Evolutionary conservation across 2,113 vertebrate species (phyloP).

Genomic region (Oophaga pumilio): DNA sequence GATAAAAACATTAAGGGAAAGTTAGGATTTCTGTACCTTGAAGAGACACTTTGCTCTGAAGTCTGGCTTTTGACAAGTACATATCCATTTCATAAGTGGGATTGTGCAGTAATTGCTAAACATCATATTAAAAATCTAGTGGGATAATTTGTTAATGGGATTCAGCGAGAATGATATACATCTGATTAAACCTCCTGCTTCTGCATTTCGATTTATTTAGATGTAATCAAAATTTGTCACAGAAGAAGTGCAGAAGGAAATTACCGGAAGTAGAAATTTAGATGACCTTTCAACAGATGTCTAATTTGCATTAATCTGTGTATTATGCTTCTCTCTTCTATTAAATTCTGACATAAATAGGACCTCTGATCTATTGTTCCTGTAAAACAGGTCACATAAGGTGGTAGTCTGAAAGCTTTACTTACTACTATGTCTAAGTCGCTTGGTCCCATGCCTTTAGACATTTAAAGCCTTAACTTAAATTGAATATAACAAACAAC

Average conservation of each 20-base stretch:
- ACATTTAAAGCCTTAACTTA: neutral
- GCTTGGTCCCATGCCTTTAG: neutral
- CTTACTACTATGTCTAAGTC: neutral
- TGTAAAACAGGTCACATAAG: neutral
- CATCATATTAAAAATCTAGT: neutral
- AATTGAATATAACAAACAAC: neutral
- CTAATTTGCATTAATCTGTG: constrained; percentile 26
- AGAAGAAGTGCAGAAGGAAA: constrained; percentile 21
- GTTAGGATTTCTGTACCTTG: neutral
- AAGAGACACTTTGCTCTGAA: neutral
- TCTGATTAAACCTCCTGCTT: constrained; percentile 25
- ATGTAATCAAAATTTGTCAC: constrained; percentile 49
- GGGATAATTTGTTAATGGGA: constrained; percentile 23
- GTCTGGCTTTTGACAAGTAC: neutral
- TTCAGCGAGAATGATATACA: neutral
- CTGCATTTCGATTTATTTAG: constrained; percentile 53
- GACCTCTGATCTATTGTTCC: constrained; percentile 30
- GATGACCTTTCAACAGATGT: constrained; percentile 46
- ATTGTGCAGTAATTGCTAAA: constrained; percentile 7
- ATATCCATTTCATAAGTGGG: neutral
- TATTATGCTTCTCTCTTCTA: neutral
- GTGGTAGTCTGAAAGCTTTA: neutral
- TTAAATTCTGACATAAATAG: neutral
- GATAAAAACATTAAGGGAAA: neutral
- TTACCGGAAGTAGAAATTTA: constrained; percentile 34